phyloP scores from a whole-genome alignment of 1,140 invertebrate species.

The Himalopsyche phryganea region DNA sequence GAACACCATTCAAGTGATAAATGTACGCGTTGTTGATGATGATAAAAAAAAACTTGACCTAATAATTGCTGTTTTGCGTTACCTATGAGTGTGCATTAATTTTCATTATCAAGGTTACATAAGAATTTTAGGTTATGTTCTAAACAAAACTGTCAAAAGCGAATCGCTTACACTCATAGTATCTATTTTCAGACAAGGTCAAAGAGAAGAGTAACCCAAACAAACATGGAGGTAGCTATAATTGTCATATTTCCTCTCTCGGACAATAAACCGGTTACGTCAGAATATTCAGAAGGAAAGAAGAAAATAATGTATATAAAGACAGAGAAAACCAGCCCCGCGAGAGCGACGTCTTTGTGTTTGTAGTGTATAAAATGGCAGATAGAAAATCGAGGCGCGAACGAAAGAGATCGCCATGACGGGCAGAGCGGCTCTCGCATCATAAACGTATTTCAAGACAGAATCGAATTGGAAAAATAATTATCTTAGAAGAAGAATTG shows the following conservation, averaged over 20 bases:
- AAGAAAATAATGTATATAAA: slow-evolving; percentile 1
- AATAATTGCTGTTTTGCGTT: too few species aligned
- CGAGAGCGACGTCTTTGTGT: slow-evolving; percentile 5
- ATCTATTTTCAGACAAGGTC: slow-evolving; percentile 6
- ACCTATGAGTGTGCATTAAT: too few species aligned
- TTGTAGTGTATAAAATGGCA: neutral
- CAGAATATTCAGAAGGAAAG: slow-evolving; percentile 7
- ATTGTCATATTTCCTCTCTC: neutral
- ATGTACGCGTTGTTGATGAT: too few species aligned
- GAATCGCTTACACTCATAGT: too few species aligned
- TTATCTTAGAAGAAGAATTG: too few species aligned
- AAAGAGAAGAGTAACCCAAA: slow-evolving; percentile 3
- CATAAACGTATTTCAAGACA: too few species aligned
- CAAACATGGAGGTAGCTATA: neutral
- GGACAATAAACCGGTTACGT: slow-evolving; percentile 9
- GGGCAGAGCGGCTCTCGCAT: slow-evolving; percentile 3
- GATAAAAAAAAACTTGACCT: too few species aligned
- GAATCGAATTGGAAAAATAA: too few species aligned
- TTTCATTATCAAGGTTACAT: too few species aligned
- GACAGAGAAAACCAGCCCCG: slow-evolving; percentile 14
- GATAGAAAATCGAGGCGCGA: slow-evolving; percentile 3
- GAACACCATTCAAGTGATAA: too few species aligned
- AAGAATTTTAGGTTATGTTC: too few species aligned
- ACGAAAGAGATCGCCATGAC: slow-evolving; percentile 10
- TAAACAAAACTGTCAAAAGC: too few species aligned